Base-by-base conservation (phyloP, 2,888 invertebrate genomes). In the Pollenia griseotomentosa region DNA sequence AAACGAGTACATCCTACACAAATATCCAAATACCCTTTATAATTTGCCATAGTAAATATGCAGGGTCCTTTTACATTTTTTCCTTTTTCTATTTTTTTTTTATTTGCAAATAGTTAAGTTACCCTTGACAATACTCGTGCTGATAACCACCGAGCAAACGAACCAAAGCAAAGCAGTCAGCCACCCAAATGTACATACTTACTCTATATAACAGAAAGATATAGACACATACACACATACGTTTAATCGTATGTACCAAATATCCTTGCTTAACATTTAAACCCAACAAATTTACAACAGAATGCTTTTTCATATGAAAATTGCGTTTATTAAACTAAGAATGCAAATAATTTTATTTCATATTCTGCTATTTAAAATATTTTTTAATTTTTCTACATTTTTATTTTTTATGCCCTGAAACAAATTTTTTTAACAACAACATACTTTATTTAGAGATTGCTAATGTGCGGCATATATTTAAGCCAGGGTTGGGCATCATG, bases 81-180 rank as follows among this genome's bases (percentile, higher is more conserved):
- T 11, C 9, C 11, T 23, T 40, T 48, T 42, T 48, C 10, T 40
- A 4, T 44, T 74, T 44, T 59, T 46, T 12, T 59, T 61, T 23
- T 42, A 55, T 16, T 68, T n/a, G 14, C 8, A 75, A 77, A 61
- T 78, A 73, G 65, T 73, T 51, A 59, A 85, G 75, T 81, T 86
- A 79, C 83, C 86, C 86, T 75, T 86, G 86, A 70, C 74, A 86
- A 79, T 79, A 74, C 11, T 63, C 23, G 10, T 55, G 55, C 55
- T 33, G 83, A 86, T 79, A 86, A 83, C 83, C 65, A 86, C 42
- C 59, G 71, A 71, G 57, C 33, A 68, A 53, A 65, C 46, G 40
- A 66, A 66, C 46, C 48, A 63, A 63, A 61, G 14, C 51, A 75
- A 63, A 48, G 6, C 61, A 80, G 51, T 61, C 61, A 48, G 11